Evolutionary conservation across 2,888 invertebrate genomes (phyloP).

Genomic region (Sepiola atlantica): DNA sequence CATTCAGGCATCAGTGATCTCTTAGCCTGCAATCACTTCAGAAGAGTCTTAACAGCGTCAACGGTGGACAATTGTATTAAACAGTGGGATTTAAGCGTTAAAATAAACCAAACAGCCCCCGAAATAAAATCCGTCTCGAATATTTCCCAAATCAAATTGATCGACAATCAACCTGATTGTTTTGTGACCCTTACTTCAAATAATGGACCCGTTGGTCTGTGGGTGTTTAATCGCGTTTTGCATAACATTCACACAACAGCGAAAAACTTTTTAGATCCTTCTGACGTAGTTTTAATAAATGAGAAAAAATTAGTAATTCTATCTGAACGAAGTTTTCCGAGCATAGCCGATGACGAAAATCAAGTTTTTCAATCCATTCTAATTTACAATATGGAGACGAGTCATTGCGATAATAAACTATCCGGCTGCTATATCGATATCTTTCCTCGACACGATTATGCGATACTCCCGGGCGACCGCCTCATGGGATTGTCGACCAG

Average conservation of each 20-base stretch:
- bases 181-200: slow-evolving; percentile 68
- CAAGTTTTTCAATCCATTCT: slow-evolving; percentile 69
- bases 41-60: slow-evolving; percentile 68
- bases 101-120: slow-evolving; percentile 67
- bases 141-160: slow-evolving; percentile 65
- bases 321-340: slow-evolving; percentile 68
- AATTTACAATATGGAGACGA: slow-evolving; percentile 68
- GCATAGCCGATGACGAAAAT: slow-evolving; percentile 61
- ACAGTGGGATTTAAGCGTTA: slow-evolving; percentile 70
- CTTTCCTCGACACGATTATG: slow-evolving; percentile 70
- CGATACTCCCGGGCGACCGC: slow-evolving; percentile 66
- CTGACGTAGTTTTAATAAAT: slow-evolving; percentile 68
- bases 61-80: slow-evolving; percentile 65
- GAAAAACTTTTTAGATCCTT: slow-evolving; percentile 67
- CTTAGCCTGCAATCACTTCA: slow-evolving; percentile 68
- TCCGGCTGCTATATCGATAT: slow-evolving; percentile 69
- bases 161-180: slow-evolving; percentile 68
- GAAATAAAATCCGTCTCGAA: slow-evolving; percentile 67
- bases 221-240: slow-evolving; percentile 67
- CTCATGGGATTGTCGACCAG: slow-evolving; percentile 71
- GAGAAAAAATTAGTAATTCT: slow-evolving; percentile 69
- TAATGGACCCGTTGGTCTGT: slow-evolving; percentile 70
- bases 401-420: slow-evolving; percentile 67
- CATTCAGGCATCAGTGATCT: slow-evolving; percentile 66
- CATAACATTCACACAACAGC: slow-evolving; percentile 65